Base-by-base conservation (phyloP, 1,140 invertebrate species). In the Acromyrmex charruanus region DNA sequence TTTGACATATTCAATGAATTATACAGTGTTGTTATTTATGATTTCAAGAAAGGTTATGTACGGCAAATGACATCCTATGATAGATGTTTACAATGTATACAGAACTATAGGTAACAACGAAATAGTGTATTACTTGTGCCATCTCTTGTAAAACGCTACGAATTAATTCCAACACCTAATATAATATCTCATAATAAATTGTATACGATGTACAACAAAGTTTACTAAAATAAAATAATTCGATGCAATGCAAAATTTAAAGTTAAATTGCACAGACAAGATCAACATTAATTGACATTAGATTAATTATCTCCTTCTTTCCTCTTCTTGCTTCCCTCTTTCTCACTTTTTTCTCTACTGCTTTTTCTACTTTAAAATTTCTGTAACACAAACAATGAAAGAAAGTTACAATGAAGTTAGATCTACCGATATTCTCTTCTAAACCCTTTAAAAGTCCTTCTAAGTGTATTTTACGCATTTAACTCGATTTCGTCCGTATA, bases 401-500 rank as follows among this genome's bases (percentile, higher is more conserved):
- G 25, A 44, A 16, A 72, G 18, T 82, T 28, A 72, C 18, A 18
- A n/a, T 9, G 1, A 82, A 72, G 39, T 59, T 44, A 58, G 10
- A 12, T 4, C 35, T 71, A 59, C 28, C n/a, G 35, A n/a, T 51
- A 51, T 28, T 28, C n/a, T 21, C 12, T 4, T 25, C 28, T 16
- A 80, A 66, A 39, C 49, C 10, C n/a, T 44, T 58, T 71, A 35
- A 49, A 39, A 59, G 21, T 21, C 25, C 18, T 49, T 16, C 21
- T 31, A 72, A 72, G 25, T 44, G 18, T 49, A 71, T 71, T 58
- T 80, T 55, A 63, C n/a, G 25, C 59, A 2, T 25, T 12, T 51
- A 79, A 79, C 7, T 79, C 28, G 16, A 72, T 82, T 44, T 82
- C 10, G 28, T 66, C 55, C 28, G 12, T n/a, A 25, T 18, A n/a